Base-by-base conservation (phyloP, 2,113 vertebrate species). In the Prochilodus magdalenae region DNA sequence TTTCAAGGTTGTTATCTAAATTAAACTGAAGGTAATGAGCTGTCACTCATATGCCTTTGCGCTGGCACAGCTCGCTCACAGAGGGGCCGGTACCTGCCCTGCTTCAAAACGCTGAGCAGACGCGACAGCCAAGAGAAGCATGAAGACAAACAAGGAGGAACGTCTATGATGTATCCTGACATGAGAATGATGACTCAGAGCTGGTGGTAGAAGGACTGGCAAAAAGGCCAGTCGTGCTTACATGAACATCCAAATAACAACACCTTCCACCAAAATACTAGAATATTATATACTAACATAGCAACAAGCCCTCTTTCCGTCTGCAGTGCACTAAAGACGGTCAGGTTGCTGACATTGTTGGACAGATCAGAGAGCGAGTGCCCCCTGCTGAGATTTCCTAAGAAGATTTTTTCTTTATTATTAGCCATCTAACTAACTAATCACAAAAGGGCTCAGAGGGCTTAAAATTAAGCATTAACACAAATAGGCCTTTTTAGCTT, bases 11-110 rank as follows among this genome's bases (percentile, higher is more conserved):
- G 87, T 84, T 84, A 86, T 85, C 70, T 83, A 79, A 75, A 80
- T 89, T 88, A 87, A 85, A 79, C 80, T 79, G 83, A 88, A 82
- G 83, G 71, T 90, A 91, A 93, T 91, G 90, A 92, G 86, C 89
- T 89, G 90, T 82, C 91, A 91, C 82, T 93, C 90, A 93, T 76
- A 79, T 77, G 80, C 84, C 81, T 81, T 70, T 40, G 47, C 83
- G 84, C 86, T 84, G 89, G 86, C 84, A 76, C 82, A 70, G 59
- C 66, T 75, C 30, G 33, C 65, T 89, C 85, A 66, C 82, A 73
- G 57, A 63, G 76, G 83, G 80, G 87, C 78, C 75, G 27, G 79
- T 82, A 76, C 78, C 85, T 24, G 74, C 86, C 57, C 72, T 77
- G 76, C 86, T 82, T 65, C 14, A 77, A 78, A 83, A 86, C 84